Evolutionary conservation across 2,888 invertebrate genomes (phyloP), one percentile per base, ranked within the genome.

Genomic region (Baronia brevicornis): DNA sequence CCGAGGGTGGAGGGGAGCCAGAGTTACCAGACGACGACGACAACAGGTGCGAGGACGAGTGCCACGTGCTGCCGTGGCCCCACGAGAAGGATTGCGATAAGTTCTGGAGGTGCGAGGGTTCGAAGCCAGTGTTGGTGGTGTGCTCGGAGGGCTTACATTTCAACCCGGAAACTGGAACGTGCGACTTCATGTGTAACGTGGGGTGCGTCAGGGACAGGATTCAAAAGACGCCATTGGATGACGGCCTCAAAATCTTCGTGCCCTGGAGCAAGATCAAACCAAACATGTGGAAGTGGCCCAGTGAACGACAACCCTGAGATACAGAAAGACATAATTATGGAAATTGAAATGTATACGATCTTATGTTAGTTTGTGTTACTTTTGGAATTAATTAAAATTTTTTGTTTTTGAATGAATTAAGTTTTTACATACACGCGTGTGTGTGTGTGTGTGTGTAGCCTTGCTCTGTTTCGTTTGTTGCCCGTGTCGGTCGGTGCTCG

Each of bases 101-200:
- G 27, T 82, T 56, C 59, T 82, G 69, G 66, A 39, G 51, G 0
- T 84, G 82, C 26, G 51, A 62, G 2, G 70, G 67, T 0, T 31
- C 54, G 1, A 33, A 36, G 0, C 46, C 60, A 1, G 47, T 58
- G 7, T 14, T 74, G 11, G 49, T 51, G 0, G 38, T 47, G 0
- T 84, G 82, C 40, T 43, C 75, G 1, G 68, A 72, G 46, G 82
- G 82, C 8, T 53, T 84, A 3, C 60, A 68, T 28, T 84, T 77
- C 57, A 82, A 82, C 28, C 50, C 48, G 0, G 41, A 17, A 0
- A 66, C 64, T 0, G 43, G 40, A 1, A 68, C 69, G 1, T 82
- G 82, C 30, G 82, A 82, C 37, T 78, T 72, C 28, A 57, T 54
- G 1, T 64, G 61, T 42, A 75, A 79, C 18, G 66, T 56, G 1